phyloP scores from a whole-genome alignment of 1,140 invertebrate species.

The Philotrypesis tridentata region DNA sequence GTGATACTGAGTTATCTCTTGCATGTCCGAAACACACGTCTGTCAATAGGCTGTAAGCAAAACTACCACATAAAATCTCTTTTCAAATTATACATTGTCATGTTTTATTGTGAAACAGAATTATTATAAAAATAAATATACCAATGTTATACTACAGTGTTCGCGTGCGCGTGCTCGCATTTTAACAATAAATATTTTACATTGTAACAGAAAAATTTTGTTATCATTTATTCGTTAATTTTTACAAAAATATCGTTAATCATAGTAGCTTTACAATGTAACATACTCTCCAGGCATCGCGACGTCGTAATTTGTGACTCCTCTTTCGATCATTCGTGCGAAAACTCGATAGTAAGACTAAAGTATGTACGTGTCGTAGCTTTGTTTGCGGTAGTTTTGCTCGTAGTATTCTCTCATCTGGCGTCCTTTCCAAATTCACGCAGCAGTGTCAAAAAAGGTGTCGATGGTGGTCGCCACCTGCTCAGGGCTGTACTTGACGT shows the following conservation, averaged over 20 bases:
- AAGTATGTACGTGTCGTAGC: not conserved
- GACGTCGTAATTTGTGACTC: no score
- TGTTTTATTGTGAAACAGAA: constrained; percentile 39
- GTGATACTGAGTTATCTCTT: constrained; percentile 45
- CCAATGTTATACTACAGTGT: constrained; percentile 27
- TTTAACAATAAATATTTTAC: constrained; percentile 26
- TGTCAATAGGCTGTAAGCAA: constrained; percentile 28
- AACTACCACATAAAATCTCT: constrained; percentile 23
- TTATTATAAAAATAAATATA: constrained; percentile 8
- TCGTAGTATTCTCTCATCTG: not conserved
- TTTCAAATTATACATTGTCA: constrained; percentile 48
- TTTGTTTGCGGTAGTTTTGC: constrained; percentile 13
- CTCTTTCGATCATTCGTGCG: not conserved
- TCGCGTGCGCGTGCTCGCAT: not conserved
- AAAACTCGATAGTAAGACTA: not conserved
- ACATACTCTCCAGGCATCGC: no score
- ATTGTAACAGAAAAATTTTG: constrained; percentile 9
- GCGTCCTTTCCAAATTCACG: constrained; percentile 64
- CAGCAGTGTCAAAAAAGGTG: constrained; percentile 89
- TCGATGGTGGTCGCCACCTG: constrained; percentile 87
- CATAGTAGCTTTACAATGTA: no score
- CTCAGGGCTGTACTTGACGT: constrained; percentile 92
- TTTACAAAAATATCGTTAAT: not conserved
- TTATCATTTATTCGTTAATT: not conserved
- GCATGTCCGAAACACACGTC: constrained; percentile 3